Evolutionary conservation across 2,888 invertebrate species (phyloP).

Genomic region (Erynnis tages): DNA sequence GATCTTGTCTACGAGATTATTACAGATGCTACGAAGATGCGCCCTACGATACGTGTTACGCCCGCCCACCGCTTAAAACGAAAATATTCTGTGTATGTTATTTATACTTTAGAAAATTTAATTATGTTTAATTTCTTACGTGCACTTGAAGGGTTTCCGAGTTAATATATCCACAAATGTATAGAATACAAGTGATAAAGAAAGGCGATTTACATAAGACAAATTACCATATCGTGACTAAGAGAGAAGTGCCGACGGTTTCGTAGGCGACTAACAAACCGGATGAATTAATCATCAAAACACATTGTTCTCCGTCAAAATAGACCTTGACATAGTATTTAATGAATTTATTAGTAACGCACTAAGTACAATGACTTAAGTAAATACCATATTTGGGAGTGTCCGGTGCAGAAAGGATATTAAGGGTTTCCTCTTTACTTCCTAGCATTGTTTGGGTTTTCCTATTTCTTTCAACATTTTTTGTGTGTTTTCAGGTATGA

Average conservation of each 20-base stretch:
- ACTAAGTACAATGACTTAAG: conserved; percentile 18
- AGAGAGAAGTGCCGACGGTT: conserved; percentile 35
- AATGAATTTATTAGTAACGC: conserved; percentile 31
- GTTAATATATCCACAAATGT: too few relatives aligned
- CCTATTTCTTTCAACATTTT: too few relatives aligned
- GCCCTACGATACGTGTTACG: conserved; percentile 13
- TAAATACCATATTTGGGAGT: not conserved
- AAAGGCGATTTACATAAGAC: conserved; percentile 15
- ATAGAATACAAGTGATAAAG: too few relatives aligned
- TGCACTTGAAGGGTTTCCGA: too few relatives aligned
- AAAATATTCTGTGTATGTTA: too few relatives aligned
- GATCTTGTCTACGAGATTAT: conserved; percentile 37
- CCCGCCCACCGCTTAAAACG: conserved; percentile 33
- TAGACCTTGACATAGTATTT: conserved; percentile 58
- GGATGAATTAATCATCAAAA: conserved; percentile 50
- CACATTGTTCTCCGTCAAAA: conserved; percentile 46
- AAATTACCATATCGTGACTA: conserved; percentile 34
- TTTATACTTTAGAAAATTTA: too few relatives aligned
- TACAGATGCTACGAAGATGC: conserved; percentile 26
- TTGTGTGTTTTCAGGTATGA: too few relatives aligned
- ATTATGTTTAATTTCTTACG: too few relatives aligned
- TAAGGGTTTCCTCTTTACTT: conserved; percentile 1
- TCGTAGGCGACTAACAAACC: conserved; percentile 47
- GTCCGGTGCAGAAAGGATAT: conserved; percentile 4
- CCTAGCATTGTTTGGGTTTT: not conserved